These are phyloP conservation scores for Eledone cirrhosa DNA, from an alignment of 2,888 invertebrate species.

Conservation along the genomic window DNA sequence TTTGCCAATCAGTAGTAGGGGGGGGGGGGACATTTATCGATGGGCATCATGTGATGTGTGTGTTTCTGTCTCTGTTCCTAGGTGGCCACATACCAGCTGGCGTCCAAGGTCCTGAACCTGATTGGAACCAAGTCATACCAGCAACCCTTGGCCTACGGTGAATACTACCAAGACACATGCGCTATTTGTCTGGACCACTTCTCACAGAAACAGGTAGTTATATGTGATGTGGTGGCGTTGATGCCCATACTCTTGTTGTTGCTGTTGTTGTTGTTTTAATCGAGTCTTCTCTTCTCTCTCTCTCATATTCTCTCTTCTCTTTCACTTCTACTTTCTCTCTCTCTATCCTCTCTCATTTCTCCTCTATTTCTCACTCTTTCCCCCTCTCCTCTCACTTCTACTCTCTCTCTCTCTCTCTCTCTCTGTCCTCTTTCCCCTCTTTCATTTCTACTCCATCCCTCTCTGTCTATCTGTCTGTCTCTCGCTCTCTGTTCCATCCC, in stretches of 20 bases:
- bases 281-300: no score
- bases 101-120: slow-evolving; percentile 55
- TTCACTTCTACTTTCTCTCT: background rate
- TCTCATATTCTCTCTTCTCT: no score
- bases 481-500: background rate
- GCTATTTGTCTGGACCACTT: slow-evolving; percentile 69
- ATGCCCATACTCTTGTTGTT: no score
- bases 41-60: no score
- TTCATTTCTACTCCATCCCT: no score
- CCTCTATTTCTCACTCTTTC: background rate
- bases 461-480: background rate
- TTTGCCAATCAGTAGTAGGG: no score
- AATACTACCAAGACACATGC: slow-evolving; percentile 62
- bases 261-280: no score
- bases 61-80: no score
- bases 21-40: no score
- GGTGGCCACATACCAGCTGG: slow-evolving; percentile 53
- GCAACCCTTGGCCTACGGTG: slow-evolving; percentile 34
- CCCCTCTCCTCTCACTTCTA: background rate
- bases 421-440: no score
- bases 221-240: no score
- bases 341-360: background rate
- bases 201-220: slow-evolving; percentile 64
- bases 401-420: background rate
- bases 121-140: slow-evolving; percentile 59